phyloP scores from a whole-genome alignment of 2,888 invertebrate genomes.

The Aleiodes alternator region DNA sequence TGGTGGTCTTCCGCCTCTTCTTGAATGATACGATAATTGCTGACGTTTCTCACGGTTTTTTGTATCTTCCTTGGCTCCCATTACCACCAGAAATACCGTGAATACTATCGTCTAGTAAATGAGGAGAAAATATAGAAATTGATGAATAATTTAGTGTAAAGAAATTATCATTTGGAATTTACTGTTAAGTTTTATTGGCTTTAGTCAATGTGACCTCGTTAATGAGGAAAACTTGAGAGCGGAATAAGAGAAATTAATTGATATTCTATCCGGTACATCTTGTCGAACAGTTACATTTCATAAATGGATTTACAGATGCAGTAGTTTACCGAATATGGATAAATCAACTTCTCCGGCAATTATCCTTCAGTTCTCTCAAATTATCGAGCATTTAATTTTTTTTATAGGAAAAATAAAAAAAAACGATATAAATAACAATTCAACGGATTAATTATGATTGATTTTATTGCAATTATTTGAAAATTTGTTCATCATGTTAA shows the following conservation, averaged over 20 bases:
- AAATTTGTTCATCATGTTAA: neutral
- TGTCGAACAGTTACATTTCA: constrained; percentile 60
- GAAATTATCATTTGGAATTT: neutral
- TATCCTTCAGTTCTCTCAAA: neutral
- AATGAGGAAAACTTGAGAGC: constrained; percentile 65
- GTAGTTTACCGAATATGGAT: constrained; percentile 48
- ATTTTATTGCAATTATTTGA: neutral
- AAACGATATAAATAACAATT: neutral
- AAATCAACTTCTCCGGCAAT: constrained; percentile 54
- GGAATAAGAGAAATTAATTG: constrained; percentile 65
- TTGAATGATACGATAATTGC: constrained; percentile 65
- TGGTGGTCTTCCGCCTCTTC: constrained; percentile 76
- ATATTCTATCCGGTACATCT: constrained; percentile 63
- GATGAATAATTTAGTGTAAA: constrained; percentile 20
- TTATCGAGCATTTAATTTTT: neutral
- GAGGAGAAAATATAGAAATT: constrained; percentile 13
- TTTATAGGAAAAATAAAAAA: neutral
- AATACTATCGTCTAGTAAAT: constrained; percentile 61
- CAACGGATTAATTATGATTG: neutral
- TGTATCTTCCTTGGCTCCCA: constrained; percentile 63
- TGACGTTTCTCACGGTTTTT: constrained; percentile 67
- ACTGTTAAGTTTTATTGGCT: constrained; percentile 34
- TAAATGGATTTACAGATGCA: constrained; percentile 44
- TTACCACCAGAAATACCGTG: constrained; percentile 55
- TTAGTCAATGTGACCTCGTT: constrained; percentile 68